Conservation (phyloP, 2,797 vertebrate species). For the Chelon labrosus region DNA sequence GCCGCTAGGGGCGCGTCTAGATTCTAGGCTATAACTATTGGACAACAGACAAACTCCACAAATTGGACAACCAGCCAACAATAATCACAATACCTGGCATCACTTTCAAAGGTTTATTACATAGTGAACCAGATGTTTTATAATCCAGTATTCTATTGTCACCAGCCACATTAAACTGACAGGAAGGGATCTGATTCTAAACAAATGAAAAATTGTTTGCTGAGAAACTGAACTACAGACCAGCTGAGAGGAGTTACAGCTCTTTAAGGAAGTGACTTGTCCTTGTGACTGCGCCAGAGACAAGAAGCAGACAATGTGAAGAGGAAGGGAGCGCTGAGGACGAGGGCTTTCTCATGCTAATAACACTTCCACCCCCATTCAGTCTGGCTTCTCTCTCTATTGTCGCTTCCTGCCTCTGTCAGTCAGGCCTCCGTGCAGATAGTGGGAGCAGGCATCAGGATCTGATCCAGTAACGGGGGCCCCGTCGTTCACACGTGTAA, state of each 20-base stretch:
- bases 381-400: conserved; percentile 36
- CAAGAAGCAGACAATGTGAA: conserved; percentile 52
- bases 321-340: conserved; percentile 64
- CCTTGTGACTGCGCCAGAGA: conserved; percentile 39
- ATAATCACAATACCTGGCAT: neutral
- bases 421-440: conserved; percentile 49
- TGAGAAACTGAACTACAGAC: conserved; percentile 3
- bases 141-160: too few species aligned
- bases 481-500: conserved; percentile 18
- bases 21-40: too few species aligned
- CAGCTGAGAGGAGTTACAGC: conserved; percentile 2
- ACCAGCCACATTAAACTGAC: neutral
- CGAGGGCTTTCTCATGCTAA: conserved; percentile 79
- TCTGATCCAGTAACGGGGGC: neutral
- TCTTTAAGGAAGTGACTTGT: conserved; percentile 59
- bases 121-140: too few species aligned
- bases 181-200: neutral
- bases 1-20: too few species aligned
- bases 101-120: neutral
- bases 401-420: conserved; percentile 59
- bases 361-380: conserved; percentile 65
- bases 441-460: conserved; percentile 38
- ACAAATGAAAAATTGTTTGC: neutral
- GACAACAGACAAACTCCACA: neutral
- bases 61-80: neutral